phyloP scores from a whole-genome alignment of 2,888 invertebrate species.

The Neocrepidodera transversa region DNA sequence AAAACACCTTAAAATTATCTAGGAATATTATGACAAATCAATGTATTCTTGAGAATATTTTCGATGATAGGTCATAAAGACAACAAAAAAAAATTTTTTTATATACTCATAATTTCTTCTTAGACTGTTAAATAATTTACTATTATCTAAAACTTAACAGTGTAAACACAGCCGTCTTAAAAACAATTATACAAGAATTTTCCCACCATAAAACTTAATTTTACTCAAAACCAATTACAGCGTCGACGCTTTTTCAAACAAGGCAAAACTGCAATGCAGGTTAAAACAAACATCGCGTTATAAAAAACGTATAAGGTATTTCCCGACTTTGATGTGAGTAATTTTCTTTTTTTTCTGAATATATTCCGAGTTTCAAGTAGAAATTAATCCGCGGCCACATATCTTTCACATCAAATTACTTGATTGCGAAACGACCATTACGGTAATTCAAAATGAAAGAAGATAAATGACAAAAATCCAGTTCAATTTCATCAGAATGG shows the following conservation, averaged over 20 bases:
- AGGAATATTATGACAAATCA: too few species aligned
- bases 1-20: too few species aligned
- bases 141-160: too few species aligned
- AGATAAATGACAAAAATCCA: constrained; percentile 9
- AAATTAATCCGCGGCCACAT: constrained; percentile 31
- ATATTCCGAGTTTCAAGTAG: constrained; percentile 7
- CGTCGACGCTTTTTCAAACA: constrained; percentile 23
- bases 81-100: too few species aligned
- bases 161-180: neutral
- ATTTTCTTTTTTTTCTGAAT: constrained; percentile 27
- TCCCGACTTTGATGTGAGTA: constrained; percentile 29
- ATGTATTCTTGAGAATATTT: too few species aligned
- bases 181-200: constrained; percentile 25
- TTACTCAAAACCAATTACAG: constrained; percentile 30
- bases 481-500: constrained; percentile 9
- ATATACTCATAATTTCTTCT: too few species aligned
- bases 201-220: constrained; percentile 32
- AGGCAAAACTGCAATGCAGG: constrained; percentile 19
- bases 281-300: constrained; percentile 7
- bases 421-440: constrained; percentile 20
- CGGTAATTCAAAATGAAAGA: constrained; percentile 15
- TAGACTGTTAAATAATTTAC: too few species aligned
- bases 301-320: constrained; percentile 24
- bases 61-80: too few species aligned
- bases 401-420: constrained; percentile 28